Evolutionary conservation across 2,113 vertebrate species (phyloP), one percentile per base, ranked within the genome.

Genomic region (Paramisgurnus dabryanus): DNA sequence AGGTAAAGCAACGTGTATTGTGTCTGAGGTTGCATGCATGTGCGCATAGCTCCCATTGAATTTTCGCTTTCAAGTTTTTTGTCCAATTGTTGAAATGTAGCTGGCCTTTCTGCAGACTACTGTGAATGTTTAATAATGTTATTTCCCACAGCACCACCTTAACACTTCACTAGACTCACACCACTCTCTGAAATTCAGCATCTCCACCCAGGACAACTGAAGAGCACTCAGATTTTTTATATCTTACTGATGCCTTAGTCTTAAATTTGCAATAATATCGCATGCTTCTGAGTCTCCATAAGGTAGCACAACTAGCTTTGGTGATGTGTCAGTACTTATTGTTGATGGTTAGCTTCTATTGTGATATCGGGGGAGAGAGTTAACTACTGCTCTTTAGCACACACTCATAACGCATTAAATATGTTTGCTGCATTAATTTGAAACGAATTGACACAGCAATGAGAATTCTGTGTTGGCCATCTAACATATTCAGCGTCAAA

Each of bases 401-500:
- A 64, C 47, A 76, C 60, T 76, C 73, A 39, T 43, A 76, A 64
- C 34, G 9, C 15, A 76, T 18, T 4, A 64, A 76, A 76, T 49
- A 64, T 64, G 71, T 73, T 64, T 75, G 49, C 73, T 64, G 73
- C 60, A 64, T 22, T 49, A 76, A 76, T 64, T 11, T 50, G 13
- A 50, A 76, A 76, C 50, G 58, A 76, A 64, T 76, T 76, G 60
- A 50, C 41, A 75, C 78, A 74, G 70, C 55, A 47, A 45, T 15
- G 50, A 22, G 88, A 86, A 88, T 89, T 92, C 93, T 86, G 84
- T 89, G 86, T 85, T 82, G 85, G 89, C 88, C 91, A 89, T 92
- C 91, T 90, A 93, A 92, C 91, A 91, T 91, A 92, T 88, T 86
- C 83, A 88, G 86, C 89, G 89, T 93, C 91, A 90, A 93, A 93